Evolutionary conservation across 2,797 vertebrate species (phyloP).

Genomic region (Limosa lapponica): DNA sequence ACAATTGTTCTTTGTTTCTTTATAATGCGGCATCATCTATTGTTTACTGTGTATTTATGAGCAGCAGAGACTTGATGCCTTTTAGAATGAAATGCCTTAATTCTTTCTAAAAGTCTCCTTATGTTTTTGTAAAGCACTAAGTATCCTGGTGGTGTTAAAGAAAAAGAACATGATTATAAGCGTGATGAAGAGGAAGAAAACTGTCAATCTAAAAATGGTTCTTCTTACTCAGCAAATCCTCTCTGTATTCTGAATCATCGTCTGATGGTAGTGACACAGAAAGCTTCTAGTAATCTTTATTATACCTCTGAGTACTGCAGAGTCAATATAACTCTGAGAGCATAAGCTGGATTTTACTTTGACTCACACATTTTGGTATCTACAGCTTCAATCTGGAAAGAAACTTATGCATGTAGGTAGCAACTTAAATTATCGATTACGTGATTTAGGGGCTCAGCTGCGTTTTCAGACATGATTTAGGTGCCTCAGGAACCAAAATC

Average conservation of each 20-base stretch:
- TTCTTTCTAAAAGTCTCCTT: constrained; percentile 12
- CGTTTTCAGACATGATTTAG: not conserved
- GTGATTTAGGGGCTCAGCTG: not conserved
- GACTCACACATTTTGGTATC: not conserved
- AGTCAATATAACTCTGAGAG: not conserved
- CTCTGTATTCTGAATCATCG: not conserved
- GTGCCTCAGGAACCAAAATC: not conserved
- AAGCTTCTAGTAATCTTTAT: not conserved
- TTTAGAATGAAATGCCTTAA: not conserved
- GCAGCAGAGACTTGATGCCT: not conserved
- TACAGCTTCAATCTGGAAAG: not conserved
- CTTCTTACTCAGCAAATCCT: constrained; percentile 46
- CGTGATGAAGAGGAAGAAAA: not conserved
- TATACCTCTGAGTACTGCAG: not conserved
- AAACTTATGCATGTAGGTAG: not conserved
- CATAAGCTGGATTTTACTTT: not conserved
- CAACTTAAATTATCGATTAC: not conserved
- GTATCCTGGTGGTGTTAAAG: not conserved
- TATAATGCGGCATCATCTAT: not conserved
- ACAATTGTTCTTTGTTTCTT: constrained; percentile 47
- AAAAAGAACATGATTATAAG: not conserved
- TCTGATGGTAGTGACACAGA: not conserved
- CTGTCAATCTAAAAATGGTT: not conserved
- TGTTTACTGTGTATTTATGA: constrained; percentile 5
- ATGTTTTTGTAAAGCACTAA: not conserved